Conservation (phyloP, 2,797 vertebrate genomes). For the Rhinoraja longicauda region DNA sequence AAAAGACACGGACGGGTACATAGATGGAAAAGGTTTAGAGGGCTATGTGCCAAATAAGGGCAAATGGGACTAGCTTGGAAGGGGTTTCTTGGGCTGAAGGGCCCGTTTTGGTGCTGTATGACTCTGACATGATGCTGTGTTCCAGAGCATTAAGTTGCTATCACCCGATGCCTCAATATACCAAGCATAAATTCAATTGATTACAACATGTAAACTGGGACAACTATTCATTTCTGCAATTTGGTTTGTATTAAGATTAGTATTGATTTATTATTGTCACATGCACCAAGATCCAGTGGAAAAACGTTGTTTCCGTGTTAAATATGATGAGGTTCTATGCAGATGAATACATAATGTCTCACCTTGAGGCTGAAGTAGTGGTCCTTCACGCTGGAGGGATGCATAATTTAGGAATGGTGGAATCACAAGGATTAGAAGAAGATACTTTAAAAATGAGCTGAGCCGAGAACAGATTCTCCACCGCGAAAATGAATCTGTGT, state of each 20-base stretch:
- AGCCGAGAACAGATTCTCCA: conserved; percentile 52
- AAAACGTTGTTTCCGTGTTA: no score
- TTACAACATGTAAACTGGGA: not conserved
- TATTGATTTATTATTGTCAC: no score
- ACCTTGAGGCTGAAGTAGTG: conserved; percentile 64
- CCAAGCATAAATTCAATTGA: not conserved
- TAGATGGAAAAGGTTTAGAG: no score
- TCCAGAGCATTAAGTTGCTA: not conserved
- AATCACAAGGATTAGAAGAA: conserved; percentile 61
- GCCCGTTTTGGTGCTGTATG: no score
- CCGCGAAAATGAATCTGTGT: conserved; percentile 37
- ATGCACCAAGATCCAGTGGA: no score
- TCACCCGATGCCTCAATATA: not conserved
- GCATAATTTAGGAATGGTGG: conserved; percentile 75
- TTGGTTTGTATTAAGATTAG: no score
- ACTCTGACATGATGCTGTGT: not conserved
- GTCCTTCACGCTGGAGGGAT: conserved; percentile 67
- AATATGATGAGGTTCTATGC: not conserved
- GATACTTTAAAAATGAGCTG: conserved; percentile 56
- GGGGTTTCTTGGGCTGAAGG: no score
- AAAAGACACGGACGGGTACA: no score
- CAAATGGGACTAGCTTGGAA: no score
- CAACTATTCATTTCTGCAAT: not conserved
- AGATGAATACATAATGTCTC: not conserved
- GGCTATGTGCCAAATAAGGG: no score